Conservation (phyloP, 2,797 vertebrate species). For the Spheniscus humboldti region DNA sequence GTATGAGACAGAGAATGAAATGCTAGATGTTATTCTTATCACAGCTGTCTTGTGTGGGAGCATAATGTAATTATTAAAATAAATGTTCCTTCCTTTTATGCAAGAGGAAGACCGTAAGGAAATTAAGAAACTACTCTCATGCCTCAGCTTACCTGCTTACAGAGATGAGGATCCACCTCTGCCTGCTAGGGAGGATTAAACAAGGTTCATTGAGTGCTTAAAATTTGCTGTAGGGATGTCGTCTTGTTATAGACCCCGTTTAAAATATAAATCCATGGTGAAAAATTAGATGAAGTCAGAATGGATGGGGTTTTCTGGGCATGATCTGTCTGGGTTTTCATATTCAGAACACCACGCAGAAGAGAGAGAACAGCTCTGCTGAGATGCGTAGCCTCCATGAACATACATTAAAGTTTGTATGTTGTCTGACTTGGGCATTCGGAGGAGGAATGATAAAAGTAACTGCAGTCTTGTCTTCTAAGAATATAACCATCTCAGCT, state of each 20-base stretch:
- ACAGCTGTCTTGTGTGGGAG: background rate
- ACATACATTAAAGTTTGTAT: accelerated
- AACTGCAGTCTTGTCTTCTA: background rate
- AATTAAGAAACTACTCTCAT: background rate
- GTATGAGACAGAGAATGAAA: background rate
- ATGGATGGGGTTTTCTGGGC: background rate
- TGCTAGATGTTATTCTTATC: background rate
- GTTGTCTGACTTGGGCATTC: background rate
- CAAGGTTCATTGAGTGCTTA: background rate
- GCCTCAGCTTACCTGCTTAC: background rate
- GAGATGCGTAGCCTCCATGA: background rate
- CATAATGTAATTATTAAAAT: background rate
- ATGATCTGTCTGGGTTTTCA: background rate
- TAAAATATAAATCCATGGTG: background rate
- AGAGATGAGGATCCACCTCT: background rate
- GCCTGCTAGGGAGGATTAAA: background rate
- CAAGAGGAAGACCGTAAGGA: background rate
- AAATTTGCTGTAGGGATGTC: background rate
- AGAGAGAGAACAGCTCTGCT: background rate
- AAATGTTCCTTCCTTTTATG: background rate
- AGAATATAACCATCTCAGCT: background rate
- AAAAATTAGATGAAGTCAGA: background rate
- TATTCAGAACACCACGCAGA: background rate
- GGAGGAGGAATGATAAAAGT: background rate
- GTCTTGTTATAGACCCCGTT: background rate